These are phyloP conservation scores for Limosa lapponica DNA, from an alignment of 2,797 vertebrate species.

Conservation along the genomic window DNA sequence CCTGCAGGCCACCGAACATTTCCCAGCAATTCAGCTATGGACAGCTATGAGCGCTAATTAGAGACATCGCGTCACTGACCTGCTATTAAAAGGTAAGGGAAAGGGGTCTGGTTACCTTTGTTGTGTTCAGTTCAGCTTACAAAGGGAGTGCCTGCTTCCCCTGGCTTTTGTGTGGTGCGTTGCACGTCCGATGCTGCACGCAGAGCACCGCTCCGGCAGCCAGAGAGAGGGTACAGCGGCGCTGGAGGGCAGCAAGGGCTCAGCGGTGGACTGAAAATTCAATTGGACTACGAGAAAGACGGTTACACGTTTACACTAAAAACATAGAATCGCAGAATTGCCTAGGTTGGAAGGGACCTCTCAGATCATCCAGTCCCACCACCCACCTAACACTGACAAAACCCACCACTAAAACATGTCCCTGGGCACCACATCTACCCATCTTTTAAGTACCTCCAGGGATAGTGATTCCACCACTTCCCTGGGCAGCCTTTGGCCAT, in stretches of 20 bases:
- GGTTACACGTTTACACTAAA: neutral
- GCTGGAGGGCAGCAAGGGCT: neutral
- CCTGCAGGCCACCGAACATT: neutral
- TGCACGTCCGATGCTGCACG: accelerated
- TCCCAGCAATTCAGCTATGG: neutral
- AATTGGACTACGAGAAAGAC: neutral
- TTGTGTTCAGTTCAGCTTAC: neutral
- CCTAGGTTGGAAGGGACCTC: neutral
- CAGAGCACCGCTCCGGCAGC: neutral
- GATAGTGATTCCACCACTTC: neutral
- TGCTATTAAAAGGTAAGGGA: neutral
- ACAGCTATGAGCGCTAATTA: neutral
- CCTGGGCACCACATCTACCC: neutral
- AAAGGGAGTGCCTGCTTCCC: neutral
- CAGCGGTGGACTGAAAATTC: neutral
- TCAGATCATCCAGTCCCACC: neutral
- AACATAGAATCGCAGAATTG: neutral
- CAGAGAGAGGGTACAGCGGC: accelerated
- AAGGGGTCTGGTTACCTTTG: neutral
- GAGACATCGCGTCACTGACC: neutral
- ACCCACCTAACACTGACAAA: neutral
- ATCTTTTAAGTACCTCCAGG: neutral
- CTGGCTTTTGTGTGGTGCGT: accelerated
- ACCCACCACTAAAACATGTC: neutral
- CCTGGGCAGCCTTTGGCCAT: neutral